Percentiles rank a stretch among this genome's conserved stretches.
Evolutionary conservation across 92 coral and sea anemone genomes (phyloP).

Genomic region (Umimayanthus kanabou): DNA sequence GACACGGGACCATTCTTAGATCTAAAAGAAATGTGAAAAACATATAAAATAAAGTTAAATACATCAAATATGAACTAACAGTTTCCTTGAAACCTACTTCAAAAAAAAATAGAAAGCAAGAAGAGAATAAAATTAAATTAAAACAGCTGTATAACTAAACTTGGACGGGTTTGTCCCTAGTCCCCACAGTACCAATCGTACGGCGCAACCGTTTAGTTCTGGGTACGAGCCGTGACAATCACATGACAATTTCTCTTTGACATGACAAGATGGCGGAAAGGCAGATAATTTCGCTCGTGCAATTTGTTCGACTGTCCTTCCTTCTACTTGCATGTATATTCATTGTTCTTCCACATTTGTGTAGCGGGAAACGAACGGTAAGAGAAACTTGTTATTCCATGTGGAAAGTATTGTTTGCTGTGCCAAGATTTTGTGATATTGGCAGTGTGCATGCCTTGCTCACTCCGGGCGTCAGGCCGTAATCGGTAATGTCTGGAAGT

Average conservation of each 20-base stretch:
- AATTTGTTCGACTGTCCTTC: not conserved
- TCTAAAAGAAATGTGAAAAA: not conserved
- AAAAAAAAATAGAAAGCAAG: too few relatives aligned
- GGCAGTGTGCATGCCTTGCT: too few relatives aligned
- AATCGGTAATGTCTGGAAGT: too few relatives aligned
- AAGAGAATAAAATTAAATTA: too few relatives aligned
- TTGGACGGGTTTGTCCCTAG: not conserved
- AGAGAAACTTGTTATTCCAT: not conserved
- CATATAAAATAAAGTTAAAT: too few relatives aligned
- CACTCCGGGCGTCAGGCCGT: too few relatives aligned
- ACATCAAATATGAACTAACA: not conserved
- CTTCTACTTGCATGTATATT: not conserved
- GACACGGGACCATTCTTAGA: not conserved
- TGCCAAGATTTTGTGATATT: too few relatives aligned
- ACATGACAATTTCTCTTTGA: conserved; percentile 14
- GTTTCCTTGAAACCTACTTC: not conserved
- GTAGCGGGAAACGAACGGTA: conserved; percentile 15
- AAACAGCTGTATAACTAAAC: not conserved
- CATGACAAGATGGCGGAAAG: conserved; percentile 25
- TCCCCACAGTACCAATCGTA: not conserved
- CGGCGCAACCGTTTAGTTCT: not conserved
- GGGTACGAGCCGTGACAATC: conserved; percentile 24
- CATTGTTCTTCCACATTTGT: conserved; percentile 1
- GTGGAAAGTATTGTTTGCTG: not conserved
- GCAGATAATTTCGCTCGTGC: not conserved